Percentiles rank a stretch among this genome's conserved stretches.
These are phyloP conservation scores for Pseudococcus jackbeardsleyi DNA, from an alignment of 2,888 invertebrate species.

Conservation along the genomic window DNA sequence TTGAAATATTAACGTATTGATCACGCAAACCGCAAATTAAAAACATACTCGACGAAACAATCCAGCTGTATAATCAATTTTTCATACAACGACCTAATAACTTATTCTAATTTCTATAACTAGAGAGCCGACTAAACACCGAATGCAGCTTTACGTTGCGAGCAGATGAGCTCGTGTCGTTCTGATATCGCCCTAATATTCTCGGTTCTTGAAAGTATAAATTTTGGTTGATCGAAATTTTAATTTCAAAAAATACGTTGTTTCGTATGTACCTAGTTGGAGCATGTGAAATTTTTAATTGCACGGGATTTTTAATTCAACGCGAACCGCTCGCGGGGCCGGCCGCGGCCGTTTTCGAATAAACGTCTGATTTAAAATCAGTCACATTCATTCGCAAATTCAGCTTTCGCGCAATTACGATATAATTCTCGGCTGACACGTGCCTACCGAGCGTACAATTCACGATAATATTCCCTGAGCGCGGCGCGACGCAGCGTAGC, in stretches of 20 bases:
- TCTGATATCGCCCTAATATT: background rate
- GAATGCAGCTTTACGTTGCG: background rate
- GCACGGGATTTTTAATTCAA: too few species aligned
- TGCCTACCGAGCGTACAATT: background rate
- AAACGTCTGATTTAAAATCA: background rate
- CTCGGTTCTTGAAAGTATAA: background rate
- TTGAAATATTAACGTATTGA: background rate
- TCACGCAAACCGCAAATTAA: background rate
- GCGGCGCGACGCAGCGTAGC: background rate
- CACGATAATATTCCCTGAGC: background rate
- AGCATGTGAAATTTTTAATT: too few species aligned
- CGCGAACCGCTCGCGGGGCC: too few species aligned
- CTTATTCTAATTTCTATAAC: background rate
- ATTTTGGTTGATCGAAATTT: too few species aligned
- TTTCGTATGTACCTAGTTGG: too few species aligned
- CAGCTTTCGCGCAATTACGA: background rate
- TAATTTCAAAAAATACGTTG: too few species aligned
- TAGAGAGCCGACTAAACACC: background rate
- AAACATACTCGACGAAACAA: conserved; percentile 8
- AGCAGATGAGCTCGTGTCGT: background rate
- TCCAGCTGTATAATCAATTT: conserved; percentile 16
- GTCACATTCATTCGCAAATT: background rate
- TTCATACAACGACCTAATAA: conserved; percentile 12
- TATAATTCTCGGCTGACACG: background rate
- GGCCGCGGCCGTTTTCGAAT: background rate